Base-by-base conservation (phyloP, 2,888 invertebrate genomes). In the Lottia gigantea region DNA sequence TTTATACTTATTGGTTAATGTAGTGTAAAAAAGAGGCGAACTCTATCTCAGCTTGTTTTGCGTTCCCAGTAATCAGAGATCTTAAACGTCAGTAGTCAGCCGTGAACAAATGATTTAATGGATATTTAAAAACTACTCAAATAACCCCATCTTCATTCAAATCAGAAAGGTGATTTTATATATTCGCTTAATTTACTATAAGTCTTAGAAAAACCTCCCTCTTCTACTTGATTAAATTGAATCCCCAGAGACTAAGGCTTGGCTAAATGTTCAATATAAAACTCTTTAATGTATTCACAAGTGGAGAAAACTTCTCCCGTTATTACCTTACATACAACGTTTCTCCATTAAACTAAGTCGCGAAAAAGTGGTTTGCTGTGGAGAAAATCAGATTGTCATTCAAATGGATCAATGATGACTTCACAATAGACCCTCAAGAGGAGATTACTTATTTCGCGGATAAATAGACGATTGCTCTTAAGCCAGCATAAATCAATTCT, bases 381-480 rank as follows among this genome's bases (percentile, higher is more conserved):
- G 55, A 55, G 55, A 55, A 19, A 55, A 55, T 55, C 55, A 55
- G 55, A 55, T 55, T 55, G 55, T 55, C 55, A 55, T 55, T 55
- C 55, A 55, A 55, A 55, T 55, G 19, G 55, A 55, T 55, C 55
- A 55, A 55, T 55, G 55, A 55, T 55, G 55, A 23, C 55, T 55
- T 55, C 23, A 55, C 55, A 55, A 55, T 55, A 23, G 55, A 55
- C 23, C 55, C 55, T 55, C 55, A 23, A 55, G 55, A 23, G 23
- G 23, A 55, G 64, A 26, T 40, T 66, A 66, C 62, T 70, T 66
- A 70, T 70, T 70, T 62, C 19, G 70, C 66, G 66, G 70, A 70
- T 70, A 70, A 70, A 70, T 70, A 70, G 70, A 70, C 45, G 46
- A 46, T 70, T 66, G 62, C 70, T 49, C 70, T 62, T 61, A 66